phyloP scores from a whole-genome alignment of 2,888 invertebrate species.

The Nymphalis polychloros region DNA sequence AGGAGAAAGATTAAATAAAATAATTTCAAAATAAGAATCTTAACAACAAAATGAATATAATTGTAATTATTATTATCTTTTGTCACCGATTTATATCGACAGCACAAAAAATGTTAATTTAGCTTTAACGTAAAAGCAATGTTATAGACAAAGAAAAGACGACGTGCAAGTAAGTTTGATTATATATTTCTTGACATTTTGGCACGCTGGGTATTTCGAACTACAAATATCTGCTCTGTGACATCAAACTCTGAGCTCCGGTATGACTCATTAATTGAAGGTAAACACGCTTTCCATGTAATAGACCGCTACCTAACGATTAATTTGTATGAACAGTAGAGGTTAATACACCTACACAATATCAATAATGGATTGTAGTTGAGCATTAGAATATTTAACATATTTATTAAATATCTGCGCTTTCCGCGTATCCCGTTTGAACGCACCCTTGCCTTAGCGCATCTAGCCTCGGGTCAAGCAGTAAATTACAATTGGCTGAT shows the following conservation, averaged over 20 bases:
- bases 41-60: too few species aligned
- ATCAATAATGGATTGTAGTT: background rate
- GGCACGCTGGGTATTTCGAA: background rate
- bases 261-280: constrained; percentile 36
- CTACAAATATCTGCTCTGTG: constrained; percentile 6
- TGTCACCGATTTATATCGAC: too few species aligned
- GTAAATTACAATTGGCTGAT: too few species aligned
- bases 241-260: constrained; percentile 26
- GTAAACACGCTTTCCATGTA: constrained; percentile 43
- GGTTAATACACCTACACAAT: constrained; percentile 7
- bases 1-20: too few species aligned
- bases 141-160: too few species aligned
- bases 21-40: too few species aligned
- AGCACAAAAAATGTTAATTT: too few species aligned
- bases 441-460: background rate
- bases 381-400: background rate
- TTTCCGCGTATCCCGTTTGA: background rate
- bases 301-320: constrained; percentile 3
- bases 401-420: background rate
- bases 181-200: background rate
- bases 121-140: too few species aligned
- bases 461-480: too few species aligned
- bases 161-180: background rate
- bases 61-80: too few species aligned
- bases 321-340: constrained; percentile 1